Conservation (phyloP, 2,113 vertebrate genomes). For the Erpornis zantholeuca region DNA sequence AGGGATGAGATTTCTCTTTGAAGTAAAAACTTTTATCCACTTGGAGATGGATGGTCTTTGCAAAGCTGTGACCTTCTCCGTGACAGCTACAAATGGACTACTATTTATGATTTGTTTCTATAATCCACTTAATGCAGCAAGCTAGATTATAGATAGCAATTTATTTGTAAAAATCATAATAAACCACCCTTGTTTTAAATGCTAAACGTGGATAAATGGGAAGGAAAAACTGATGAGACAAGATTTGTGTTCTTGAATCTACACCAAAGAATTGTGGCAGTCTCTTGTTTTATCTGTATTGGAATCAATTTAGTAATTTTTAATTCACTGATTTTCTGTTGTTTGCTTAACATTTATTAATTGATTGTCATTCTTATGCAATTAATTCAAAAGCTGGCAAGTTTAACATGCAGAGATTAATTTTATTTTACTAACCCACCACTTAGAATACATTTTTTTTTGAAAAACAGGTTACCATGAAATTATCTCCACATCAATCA, state of each 20-base stretch:
- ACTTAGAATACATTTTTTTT: slow-evolving; percentile 49
- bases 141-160: slow-evolving; percentile 49
- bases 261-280: slow-evolving; percentile 41
- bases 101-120: slow-evolving; percentile 60
- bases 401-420: slow-evolving; percentile 71
- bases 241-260: slow-evolving; percentile 18
- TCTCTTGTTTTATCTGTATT: slow-evolving; percentile 57
- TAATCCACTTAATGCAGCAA: slow-evolving; percentile 50
- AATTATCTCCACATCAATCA: slow-evolving; percentile 68
- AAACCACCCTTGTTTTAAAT: slow-evolving; percentile 56
- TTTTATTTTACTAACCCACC: slow-evolving; percentile 70
- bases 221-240: neutral
- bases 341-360: slow-evolving; percentile 77
- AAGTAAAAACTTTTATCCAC: neutral
- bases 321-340: slow-evolving; percentile 74
- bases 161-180: slow-evolving; percentile 73
- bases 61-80: slow-evolving; percentile 63
- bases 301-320: slow-evolving; percentile 76
- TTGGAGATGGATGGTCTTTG: slow-evolving; percentile 34
- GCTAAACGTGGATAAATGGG: slow-evolving; percentile 26
- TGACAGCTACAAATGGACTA: slow-evolving; percentile 43
- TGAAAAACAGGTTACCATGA: slow-evolving; percentile 56
- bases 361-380: slow-evolving; percentile 66
- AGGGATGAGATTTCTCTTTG: neutral
- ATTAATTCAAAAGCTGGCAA: slow-evolving; percentile 76